Base-by-base conservation (phyloP, 2,888 invertebrate species). In the Hirtodrosophila cameraria region DNA sequence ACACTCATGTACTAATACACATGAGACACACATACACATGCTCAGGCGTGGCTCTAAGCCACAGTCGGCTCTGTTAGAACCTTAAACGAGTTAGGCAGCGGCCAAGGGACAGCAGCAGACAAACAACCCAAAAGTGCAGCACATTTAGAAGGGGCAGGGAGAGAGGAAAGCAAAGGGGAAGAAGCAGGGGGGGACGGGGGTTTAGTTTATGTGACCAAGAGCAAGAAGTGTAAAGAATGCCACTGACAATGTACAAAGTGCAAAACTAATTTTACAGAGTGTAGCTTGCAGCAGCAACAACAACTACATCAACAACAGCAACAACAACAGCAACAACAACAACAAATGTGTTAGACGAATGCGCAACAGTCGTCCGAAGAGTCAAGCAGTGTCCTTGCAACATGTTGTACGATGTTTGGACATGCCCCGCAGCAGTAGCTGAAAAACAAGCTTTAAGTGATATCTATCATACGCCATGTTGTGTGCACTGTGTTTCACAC, bases 251-350 rank as follows among this genome's bases (percentile, higher is more conserved):
- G 81, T 86, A 83, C 88, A 87, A 88, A 87, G 86, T 84, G 84
- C 79, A 83, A 87, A 87, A 87, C 86, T 87, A 86, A 87, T 88
- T 88, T 87, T 69, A 78, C 76, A 83, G 79, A 87, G 85, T 85
- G 80, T 71, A 82, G 67, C 74, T 69, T 63, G 13, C 16, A 55
- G 25, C 53, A 45, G 12, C 25, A 38, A 11, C 28, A 42, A 5
- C 30, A 31, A 1, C 58, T 33, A n/a, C 48, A 53, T 38, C 48
- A 25, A 30, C 11, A 49, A 39, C 52, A 53, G 25, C 46, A 33
- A n/a, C n/a, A n/a, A n/a, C n/a, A n/a, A n/a, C n/a, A n/a, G 13
- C 11, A 45, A 36, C 49, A 36, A 31, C 15, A 48, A 38, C 46
- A 42, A 8, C 16, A 33, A 5, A 27, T 31, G 31, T 39, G 33